Evolutionary conservation across 53 echinoderm and acorn worm species (phyloP).

Genomic region (Arbacia lixula): DNA sequence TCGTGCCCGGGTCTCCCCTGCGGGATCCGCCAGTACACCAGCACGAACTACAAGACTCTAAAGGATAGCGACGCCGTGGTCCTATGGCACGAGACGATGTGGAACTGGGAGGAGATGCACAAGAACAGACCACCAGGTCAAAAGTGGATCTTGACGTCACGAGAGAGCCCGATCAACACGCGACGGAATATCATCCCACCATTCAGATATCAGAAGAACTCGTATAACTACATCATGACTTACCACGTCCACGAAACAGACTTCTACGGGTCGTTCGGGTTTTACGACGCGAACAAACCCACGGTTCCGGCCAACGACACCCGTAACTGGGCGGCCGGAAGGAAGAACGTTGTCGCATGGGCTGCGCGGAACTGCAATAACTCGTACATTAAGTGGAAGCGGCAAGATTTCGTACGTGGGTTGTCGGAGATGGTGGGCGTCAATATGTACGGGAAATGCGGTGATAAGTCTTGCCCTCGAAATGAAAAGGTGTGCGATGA

Average conservation of each 20-base stretch:
- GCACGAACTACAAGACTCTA: background rate
- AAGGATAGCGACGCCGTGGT: background rate
- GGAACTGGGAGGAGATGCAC: slow-evolving; percentile 4
- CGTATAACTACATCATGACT: background rate
- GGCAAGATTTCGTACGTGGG: background rate
- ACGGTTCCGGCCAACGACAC: background rate
- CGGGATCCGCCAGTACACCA: slow-evolving; percentile 7
- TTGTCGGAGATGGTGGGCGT: background rate
- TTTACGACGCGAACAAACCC: background rate
- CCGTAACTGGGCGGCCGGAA: background rate
- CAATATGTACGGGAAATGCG: background rate
- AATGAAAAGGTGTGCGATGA: slow-evolving; percentile 1
- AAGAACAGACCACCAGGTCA: background rate
- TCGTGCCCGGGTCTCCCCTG: background rate
- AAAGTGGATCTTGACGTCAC: background rate
- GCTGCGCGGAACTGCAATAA: slow-evolving; percentile 8
- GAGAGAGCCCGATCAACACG: background rate
- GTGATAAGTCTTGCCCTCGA: background rate
- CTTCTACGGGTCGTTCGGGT: slow-evolving; percentile 2
- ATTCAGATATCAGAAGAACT: background rate
- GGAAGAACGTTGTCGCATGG: background rate
- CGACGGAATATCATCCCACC: background rate
- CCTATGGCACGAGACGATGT: slow-evolving; percentile 3
- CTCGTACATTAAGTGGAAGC: background rate
- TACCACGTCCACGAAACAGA: background rate